Base-by-base conservation (phyloP, 1,140 invertebrate species). In the Arion vulgaris region DNA sequence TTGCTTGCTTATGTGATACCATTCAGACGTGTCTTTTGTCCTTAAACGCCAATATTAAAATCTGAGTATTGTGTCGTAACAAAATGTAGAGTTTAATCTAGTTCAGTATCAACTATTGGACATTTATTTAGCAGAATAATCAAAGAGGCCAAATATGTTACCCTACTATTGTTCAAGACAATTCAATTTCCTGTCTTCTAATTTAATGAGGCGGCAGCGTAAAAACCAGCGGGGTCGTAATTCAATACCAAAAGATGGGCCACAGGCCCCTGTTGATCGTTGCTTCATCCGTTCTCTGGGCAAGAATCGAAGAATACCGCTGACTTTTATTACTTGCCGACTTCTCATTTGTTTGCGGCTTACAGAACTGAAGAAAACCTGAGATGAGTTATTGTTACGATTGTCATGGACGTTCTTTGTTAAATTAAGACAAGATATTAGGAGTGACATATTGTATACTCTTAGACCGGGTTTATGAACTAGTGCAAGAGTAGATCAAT, bases 141-240 rank as follows among this genome's bases (percentile, higher is more conserved):
- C 32, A 66, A 32, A 32, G 5, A 66, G 17, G 5, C 53, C 9
- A 23, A 57, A 57, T 4, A 57, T 66, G 62, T 5, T 66, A 23
- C 1, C 62, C 2, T 32, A 17, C 28, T 66, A 17, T 5, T 66
- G 28, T 23, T 57, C 51, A 66, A 66, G n/a, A 66, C 62, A n/a
- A 28, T 66, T 66, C 62, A 66, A 66, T 66, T 66, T 66, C 28
- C 62, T 34, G 62, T 66, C n/a, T 28, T 66, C n/a, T 66, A 32
- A 66, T 66, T 66, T 66, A 28, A 66, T 66, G 62, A 28, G 28
- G 28, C 62, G 32, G 5, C 32, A 28, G 32, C 28, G 19, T 66
- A 66, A 66, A 32, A 66, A 28, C 17, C 62, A 66, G 62, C 28
- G 4, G 62, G 62, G 62, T 1, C 19, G n/a, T 32, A 66, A 66